A percentile compares a stretch with the other conserved stretches of the same genome.
These are phyloP conservation scores for Rotaria magnacalcarata DNA, from an alignment of 2,888 invertebrate genomes.

Conservation along the genomic window DNA sequence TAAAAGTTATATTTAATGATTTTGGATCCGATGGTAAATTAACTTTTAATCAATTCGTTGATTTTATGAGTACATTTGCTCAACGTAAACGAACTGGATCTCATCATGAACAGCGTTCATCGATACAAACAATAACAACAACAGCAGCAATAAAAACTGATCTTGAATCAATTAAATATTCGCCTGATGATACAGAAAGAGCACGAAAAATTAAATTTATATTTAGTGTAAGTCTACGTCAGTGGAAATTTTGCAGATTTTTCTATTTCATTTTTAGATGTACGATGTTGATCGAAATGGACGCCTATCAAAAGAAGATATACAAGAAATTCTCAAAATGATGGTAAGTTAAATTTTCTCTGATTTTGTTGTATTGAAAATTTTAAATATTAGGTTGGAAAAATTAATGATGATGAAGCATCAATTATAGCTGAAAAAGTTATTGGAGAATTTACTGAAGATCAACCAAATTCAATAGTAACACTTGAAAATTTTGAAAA, in stretches of 20 bases:
- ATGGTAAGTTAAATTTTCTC: neutral
- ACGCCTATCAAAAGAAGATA: neutral
- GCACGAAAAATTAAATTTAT: slow-evolving; percentile 3
- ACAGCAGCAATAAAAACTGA: neutral
- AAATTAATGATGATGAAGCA: slow-evolving; percentile 33
- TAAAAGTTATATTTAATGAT: slow-evolving; percentile 20
- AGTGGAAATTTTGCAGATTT: no score
- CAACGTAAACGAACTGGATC: neutral
- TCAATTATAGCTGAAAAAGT: slow-evolving; percentile 33
- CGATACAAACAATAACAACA: neutral
- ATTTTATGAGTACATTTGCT: slow-evolving; percentile 31
- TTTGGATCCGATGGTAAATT: slow-evolving; percentile 7
- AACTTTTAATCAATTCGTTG: slow-evolving; percentile 9
- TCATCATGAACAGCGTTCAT: neutral
- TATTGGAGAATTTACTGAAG: slow-evolving; percentile 6
- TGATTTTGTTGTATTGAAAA: neutral
- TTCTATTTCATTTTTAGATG: neutral
- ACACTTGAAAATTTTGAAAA: neutral
- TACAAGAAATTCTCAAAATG: slow-evolving; percentile 5
- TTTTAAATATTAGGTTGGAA: slow-evolving; percentile 6
- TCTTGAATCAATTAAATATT: neutral
- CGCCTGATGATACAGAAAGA: neutral
- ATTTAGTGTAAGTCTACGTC: neutral
- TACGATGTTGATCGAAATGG: slow-evolving; percentile 34
- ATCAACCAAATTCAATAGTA: neutral